Base-by-base conservation (phyloP, 1,140 invertebrate species). In the Trinorchestia longiramus region DNA sequence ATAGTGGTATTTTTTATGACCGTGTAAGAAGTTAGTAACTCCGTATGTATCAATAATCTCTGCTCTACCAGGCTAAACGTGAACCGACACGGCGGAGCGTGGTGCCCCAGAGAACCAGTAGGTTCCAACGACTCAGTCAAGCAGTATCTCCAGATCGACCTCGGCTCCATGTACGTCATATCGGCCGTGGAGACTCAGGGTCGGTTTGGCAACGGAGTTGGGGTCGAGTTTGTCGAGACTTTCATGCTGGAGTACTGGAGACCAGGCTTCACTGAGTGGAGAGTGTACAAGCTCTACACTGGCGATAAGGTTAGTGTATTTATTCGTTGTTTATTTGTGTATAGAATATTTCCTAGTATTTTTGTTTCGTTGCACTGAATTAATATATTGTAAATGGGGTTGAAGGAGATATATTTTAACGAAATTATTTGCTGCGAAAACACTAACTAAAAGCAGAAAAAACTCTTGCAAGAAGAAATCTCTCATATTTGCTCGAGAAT, bases 111-210 rank as follows among this genome's bases (percentile, higher is more conserved):
- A 97, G 97, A 97, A 95, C 98, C 98, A 97, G 98, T 99, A 96
- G 98, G 98, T 96, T 97, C 97, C 95, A 98, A 98, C 43, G 97
- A 98, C 41, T 97, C 98, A 42, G 98, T 88, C 4, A 96, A 96
- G 77, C 95, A 99, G 97, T 99, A 98, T 97, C 97, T 99, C n/a
- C 98, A 99, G 97, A 98, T 99, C 92, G 98, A 98, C 97, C 97
- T 99, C n/a, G 97, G 97, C 0, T 97, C 97, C 42, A 97, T 98
- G 57, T 98, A 98, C 97, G 97, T 98, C 95, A 97, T 99, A 96
- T 98, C 98, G 17, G 98, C 97, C 47, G 98, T 99, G 91, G 98
- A 98, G 97, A 98, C 98, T 23, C 98, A 99, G 97, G 98, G 98
- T 42, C 98, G 98, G 43, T 98, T 98, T 97, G 98, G 98, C 96